Percentiles rank a stretch among this genome's conserved stretches.
These are phyloP conservation scores for Corythaixoides concolor DNA, from an alignment of 2,113 vertebrate species.

Conservation along the genomic window DNA sequence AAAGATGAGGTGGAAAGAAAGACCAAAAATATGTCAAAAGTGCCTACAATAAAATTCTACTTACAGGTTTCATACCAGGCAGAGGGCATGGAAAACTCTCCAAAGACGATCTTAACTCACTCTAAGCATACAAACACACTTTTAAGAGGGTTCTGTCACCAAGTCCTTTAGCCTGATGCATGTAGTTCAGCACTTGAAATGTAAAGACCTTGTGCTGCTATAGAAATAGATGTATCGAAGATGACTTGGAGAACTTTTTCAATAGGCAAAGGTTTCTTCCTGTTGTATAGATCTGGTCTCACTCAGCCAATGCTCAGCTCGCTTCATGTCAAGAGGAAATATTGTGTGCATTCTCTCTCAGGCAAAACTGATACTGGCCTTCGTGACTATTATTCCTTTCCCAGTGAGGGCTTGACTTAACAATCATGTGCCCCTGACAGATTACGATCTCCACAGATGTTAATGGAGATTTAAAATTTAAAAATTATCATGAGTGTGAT, in stretches of 20 bases:
- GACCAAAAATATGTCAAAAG: background rate
- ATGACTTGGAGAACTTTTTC: background rate
- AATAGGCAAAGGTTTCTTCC: background rate
- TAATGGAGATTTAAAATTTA: background rate
- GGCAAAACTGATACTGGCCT: background rate
- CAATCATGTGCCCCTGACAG: rapidly evolving
- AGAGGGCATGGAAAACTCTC: background rate
- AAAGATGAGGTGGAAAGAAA: background rate
- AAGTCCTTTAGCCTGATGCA: rapidly evolving
- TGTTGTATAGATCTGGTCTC: background rate
- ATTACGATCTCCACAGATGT: rapidly evolving
- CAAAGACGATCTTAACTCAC: background rate
- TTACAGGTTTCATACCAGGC: background rate
- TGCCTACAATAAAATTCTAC: background rate
- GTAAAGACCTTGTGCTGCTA: background rate
- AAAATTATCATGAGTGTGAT: background rate
- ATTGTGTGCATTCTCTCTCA: background rate
- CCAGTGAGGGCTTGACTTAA: background rate
- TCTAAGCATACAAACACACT: background rate
- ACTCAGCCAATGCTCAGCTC: background rate
- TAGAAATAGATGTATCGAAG: background rate
- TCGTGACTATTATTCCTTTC: background rate
- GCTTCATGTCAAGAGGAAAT: background rate
- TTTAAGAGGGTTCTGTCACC: background rate
- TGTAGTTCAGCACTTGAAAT: background rate